Evolutionary conservation across 2,113 vertebrate species (phyloP).

Genomic region (Azemiops feae): DNA sequence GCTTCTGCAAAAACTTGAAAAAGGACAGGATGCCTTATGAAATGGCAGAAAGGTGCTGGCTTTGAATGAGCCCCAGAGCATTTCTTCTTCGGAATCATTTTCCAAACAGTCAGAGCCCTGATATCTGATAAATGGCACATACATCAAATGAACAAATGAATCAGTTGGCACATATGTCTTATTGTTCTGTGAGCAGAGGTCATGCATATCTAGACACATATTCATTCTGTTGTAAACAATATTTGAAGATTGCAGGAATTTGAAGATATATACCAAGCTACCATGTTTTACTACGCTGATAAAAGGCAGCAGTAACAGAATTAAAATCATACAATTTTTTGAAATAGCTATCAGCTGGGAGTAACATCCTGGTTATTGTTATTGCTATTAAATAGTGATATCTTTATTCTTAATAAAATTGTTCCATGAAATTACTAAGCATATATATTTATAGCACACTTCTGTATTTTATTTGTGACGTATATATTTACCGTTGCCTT

Average conservation of each 20-base stretch:
- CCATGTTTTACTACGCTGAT: slow-evolving; percentile 24
- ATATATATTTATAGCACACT: slow-evolving; percentile 35
- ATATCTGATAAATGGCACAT: neutral
- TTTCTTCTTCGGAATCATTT: neutral
- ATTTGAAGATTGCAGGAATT: slow-evolving; percentile 27
- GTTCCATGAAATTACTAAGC: slow-evolving; percentile 25
- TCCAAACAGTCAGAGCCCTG: neutral
- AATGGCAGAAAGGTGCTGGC: neutral
- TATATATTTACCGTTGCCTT: slow-evolving; percentile 29
- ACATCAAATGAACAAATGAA: neutral
- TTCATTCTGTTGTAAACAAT: slow-evolving; percentile 38
- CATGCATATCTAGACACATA: neutral
- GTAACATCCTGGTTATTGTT: slow-evolving; percentile 30
- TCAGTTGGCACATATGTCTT: neutral
- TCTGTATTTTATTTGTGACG: slow-evolving; percentile 50
- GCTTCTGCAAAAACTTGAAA: neutral
- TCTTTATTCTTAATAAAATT: slow-evolving; percentile 26
- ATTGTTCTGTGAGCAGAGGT: neutral
- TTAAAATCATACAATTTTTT: slow-evolving; percentile 27
- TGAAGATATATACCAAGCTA: slow-evolving; percentile 10
- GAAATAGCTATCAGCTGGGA: slow-evolving; percentile 7
- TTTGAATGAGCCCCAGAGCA: neutral
- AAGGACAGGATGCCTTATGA: neutral
- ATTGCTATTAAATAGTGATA: slow-evolving; percentile 15
- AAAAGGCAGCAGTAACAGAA: slow-evolving; percentile 6